Evolutionary conservation across 2,797 vertebrate genomes (phyloP).

Genomic region (Esox lucius): DNA sequence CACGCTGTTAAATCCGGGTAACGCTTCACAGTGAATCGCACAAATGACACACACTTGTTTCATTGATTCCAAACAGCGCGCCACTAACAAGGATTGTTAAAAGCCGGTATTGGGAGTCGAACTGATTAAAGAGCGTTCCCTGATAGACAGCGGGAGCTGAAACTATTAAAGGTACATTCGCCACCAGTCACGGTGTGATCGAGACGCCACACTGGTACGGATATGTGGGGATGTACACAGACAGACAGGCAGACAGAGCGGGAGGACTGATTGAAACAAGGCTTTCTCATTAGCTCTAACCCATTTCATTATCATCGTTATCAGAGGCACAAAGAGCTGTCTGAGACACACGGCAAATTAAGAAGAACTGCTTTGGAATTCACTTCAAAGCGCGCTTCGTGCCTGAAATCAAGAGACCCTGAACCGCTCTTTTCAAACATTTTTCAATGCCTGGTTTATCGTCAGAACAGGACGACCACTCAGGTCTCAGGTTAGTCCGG

Average conservation of each 20-base stretch:
- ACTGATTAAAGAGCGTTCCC: too few relatives aligned
- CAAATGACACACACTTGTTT: too few relatives aligned
- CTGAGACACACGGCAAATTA: conserved; percentile 51
- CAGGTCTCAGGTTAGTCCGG: too few relatives aligned
- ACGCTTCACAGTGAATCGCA: not conserved
- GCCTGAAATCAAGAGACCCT: conserved; percentile 25
- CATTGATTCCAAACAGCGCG: too few relatives aligned
- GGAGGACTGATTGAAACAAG: conserved; percentile 1
- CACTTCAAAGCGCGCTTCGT: conserved; percentile 55
- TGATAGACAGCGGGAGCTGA: not conserved
- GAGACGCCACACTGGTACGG: not conserved
- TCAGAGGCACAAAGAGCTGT: not conserved
- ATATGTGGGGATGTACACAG: not conserved
- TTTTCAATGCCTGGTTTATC: too few relatives aligned
- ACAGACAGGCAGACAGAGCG: not conserved
- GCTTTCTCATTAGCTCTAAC: not conserved
- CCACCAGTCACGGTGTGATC: not conserved
- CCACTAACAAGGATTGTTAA: too few relatives aligned
- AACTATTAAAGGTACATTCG: not conserved
- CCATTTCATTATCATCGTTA: not conserved
- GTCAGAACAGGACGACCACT: too few relatives aligned
- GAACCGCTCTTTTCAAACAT: conserved; percentile 15
- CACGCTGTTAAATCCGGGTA: not conserved
- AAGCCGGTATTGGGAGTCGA: too few relatives aligned
- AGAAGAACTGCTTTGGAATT: conserved; percentile 51